Conservation (phyloP, 2,797 vertebrate genomes). For the Peromyscus nudipes region DNA sequence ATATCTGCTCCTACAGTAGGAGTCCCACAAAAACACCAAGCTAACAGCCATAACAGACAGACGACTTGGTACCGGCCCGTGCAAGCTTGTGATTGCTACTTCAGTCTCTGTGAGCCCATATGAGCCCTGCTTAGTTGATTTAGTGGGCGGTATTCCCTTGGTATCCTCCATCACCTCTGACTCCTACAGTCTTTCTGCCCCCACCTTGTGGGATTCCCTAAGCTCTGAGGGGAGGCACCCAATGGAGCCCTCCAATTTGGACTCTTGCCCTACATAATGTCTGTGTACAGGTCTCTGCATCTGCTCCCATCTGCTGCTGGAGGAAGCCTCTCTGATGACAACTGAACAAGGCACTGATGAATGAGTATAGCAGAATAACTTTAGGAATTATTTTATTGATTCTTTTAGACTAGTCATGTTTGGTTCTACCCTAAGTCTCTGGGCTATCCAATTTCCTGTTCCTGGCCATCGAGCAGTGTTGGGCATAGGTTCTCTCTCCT, state of each 20-base stretch:
- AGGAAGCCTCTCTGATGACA: background rate
- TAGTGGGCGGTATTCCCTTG: background rate
- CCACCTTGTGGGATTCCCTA: background rate
- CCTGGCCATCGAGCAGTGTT: background rate
- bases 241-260: background rate
- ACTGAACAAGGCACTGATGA: background rate
- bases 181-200: background rate
- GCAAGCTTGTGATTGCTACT: background rate
- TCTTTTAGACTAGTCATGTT: background rate
- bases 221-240: background rate
- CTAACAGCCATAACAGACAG: background rate
- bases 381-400: background rate
- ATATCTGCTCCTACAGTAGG: background rate
- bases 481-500: background rate
- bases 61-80: background rate
- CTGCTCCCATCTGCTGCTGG: background rate
- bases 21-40: background rate
- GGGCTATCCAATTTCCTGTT: background rate
- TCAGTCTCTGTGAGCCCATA: background rate
- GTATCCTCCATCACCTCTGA: background rate
- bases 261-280: background rate
- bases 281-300: background rate
- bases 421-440: background rate
- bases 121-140: background rate
- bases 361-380: background rate